Evolutionary conservation across 2,888 invertebrate genomes (phyloP), one percentile per base, ranked within the genome.

Genomic region (Mesorhabditis sp.): DNA sequence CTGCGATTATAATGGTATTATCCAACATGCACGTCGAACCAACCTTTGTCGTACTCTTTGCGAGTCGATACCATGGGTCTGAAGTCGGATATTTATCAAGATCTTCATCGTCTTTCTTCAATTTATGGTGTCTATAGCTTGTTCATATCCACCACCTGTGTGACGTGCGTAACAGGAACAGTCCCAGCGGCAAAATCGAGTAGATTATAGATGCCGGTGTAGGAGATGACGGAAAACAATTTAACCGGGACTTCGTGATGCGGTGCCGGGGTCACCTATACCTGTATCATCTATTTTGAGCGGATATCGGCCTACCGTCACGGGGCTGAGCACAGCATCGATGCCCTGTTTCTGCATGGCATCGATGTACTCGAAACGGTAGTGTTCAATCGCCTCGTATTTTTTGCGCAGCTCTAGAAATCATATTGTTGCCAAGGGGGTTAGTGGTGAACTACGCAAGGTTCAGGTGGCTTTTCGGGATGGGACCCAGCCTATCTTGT

Each of bases 111-210:
- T 82, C 82, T 43, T 43, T 65, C 43, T 13, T 13, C 6, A 13
- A 15, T 65, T 7, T 50, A 50, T 10, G 7, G n/a, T 13, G 7
- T 13, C 58, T 13, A n/a, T 50, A 50, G 2, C n/a, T 28, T 28
- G 28, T 28, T 28, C 28, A 28, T 28, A 28, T 28, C 28, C 28
- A 28, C 28, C 74, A 61, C 71, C 50, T 68, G 66, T 71, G 45
- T 43, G 65, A 43, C 58, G 7, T 50, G 58, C 1, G 58, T 50
- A n/a, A 50, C 58, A 15, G 63, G 63, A 45, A n/a, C 43, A 13
- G 28, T 43, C 64, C 86, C 86, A 28, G 83, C 84, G 4, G 86
- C 86, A 68, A 83, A 86, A 75, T 87, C 86, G n/a, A 86, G 74
- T 13, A 84, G 72, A 70, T 86, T 86, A 78, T 79, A 86, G 64